Evolutionary conservation across 2,888 invertebrate species (phyloP).

Genomic region (Thelaira solivaga): DNA sequence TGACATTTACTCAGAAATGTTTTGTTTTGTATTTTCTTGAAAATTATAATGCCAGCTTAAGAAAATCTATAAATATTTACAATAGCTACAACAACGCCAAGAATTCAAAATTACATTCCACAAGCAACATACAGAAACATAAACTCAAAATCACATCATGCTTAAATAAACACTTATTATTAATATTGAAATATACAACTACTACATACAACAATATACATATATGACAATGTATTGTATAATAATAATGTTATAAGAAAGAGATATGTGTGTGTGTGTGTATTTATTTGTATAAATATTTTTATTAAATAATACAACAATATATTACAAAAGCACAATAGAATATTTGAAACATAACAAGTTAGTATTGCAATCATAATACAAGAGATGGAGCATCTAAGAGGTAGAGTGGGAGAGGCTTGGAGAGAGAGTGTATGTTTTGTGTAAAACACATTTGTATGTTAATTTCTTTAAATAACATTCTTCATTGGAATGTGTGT

Average conservation of each 20-base stretch:
- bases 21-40: neutral
- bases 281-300: neutral
- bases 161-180: slow-evolving; percentile 53
- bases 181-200: slow-evolving; percentile 32
- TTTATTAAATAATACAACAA: slow-evolving; percentile 23
- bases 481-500: neutral
- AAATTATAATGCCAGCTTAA: slow-evolving; percentile 33
- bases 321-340: slow-evolving; percentile 20
- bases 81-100: slow-evolving; percentile 22
- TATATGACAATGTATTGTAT: slow-evolving; percentile 10
- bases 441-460: slow-evolving; percentile 60
- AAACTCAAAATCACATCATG: slow-evolving; percentile 26
- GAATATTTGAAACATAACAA: slow-evolving; percentile 50
- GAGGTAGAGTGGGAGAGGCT: too few relatives aligned
- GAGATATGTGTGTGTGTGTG: neutral
- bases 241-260: neutral
- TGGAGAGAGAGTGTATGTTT: too few relatives aligned
- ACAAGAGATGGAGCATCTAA: too few relatives aligned
- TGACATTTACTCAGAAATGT: neutral
- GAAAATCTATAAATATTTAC: slow-evolving; percentile 58
- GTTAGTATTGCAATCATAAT: slow-evolving; percentile 45
- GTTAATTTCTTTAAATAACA: slow-evolving; percentile 47
- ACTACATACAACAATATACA: too few relatives aligned
- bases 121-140: neutral
- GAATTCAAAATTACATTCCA: slow-evolving; percentile 45